Evolutionary conservation across 23 tunicate species (phyloP).

Genomic region (Styela plicata): DNA sequence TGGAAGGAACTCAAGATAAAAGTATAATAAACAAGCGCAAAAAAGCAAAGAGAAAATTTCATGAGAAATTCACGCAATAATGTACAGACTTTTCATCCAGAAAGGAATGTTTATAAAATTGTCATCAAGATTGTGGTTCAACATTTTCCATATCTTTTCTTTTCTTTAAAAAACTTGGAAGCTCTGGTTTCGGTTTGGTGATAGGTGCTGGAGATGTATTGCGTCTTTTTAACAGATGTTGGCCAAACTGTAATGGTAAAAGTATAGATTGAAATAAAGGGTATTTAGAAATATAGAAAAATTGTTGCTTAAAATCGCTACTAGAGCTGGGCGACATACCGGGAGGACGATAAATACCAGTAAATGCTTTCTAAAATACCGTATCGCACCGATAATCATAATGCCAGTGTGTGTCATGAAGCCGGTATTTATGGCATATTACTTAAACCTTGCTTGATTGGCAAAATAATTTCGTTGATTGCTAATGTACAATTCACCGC

Average conservation of each 20-base stretch:
- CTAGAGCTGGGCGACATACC: no score
- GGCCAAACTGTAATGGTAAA: conserved; percentile 25
- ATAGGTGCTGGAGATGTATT: conserved; percentile 8
- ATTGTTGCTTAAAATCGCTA: no score
- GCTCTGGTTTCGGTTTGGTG: conserved; percentile 3
- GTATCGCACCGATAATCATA: no score
- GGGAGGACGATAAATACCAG: no score
- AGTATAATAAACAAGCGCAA: neutral
- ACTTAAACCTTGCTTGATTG: no score
- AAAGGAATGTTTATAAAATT: neutral
- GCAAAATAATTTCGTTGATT: no score
- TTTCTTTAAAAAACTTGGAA: conserved; percentile 33
- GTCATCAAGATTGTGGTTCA: neutral
- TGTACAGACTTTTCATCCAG: neutral
- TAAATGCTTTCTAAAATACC: no score
- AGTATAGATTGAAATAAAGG: no score
- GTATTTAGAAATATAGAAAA: no score
- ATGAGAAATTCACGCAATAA: neutral
- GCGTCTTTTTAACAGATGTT: conserved; percentile 20
- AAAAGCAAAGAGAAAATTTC: neutral
- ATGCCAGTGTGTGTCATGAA: no score
- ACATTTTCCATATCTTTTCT: conserved; percentile 9
- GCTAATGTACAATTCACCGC: no score
- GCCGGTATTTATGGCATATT: no score
- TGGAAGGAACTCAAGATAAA: neutral